Evolutionary conservation across 1,140 invertebrate genomes (phyloP), one percentile per base, ranked within the genome.

Genomic region (Drosophila auraria): DNA sequence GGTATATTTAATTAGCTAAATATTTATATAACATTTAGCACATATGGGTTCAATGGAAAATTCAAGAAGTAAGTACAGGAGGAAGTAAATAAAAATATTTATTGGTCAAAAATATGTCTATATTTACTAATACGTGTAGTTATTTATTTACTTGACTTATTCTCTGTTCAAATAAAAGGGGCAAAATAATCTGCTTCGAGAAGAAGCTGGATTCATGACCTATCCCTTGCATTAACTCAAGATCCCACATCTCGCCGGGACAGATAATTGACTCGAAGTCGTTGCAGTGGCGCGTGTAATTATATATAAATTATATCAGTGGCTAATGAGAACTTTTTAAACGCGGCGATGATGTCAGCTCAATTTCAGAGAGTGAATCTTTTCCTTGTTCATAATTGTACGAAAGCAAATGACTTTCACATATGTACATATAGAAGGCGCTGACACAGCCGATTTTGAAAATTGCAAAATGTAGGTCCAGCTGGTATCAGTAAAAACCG

Each of bases 331-430:
- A 61, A 72, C 56, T 72, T 60, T 72, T 61, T 61, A 73, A 73
- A 53, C 8, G 8, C 17, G 23, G 23, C 70, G 47, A 73, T 73
- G 70, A 73, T 73, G 68, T 73, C 70, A 73, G 70, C 68, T 73
- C 11, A 44, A 53, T 53, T 61, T 61, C 47, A 61, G 56, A 73
- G 40, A 73, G 40, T 61, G 70, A 73, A 73, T 73, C 68, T 73
- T 60, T 73, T 73, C 30, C 70, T 60, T 51, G 68, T 72, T 73
- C 14, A 53, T 44, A 59, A 70, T 70, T 50, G 42, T 42, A 50
- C 36, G 25, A 69, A 72, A 51, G n/a, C 38, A 60, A 60, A 73
- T 73, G 70, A 73, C 70, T 71, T 71, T 71, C 68, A 73, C 59
- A 61, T 54, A 30, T 54, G 1, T 50, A 33, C 2, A 17, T 38